Conservation (phyloP, 2,797 vertebrate genomes). For the Gambusia yucatana region DNA sequence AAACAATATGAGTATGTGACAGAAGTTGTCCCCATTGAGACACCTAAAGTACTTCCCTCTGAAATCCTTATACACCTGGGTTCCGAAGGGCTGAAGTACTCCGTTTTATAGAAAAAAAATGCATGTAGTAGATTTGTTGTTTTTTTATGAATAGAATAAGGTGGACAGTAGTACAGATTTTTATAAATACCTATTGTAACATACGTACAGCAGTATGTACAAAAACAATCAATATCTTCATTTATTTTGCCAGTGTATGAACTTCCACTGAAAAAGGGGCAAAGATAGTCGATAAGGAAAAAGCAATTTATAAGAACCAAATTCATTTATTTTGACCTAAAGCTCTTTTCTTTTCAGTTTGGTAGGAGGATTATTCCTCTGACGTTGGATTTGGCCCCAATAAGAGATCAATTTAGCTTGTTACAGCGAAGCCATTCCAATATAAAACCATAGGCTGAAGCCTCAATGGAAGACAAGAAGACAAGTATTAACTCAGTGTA, state of each 20-base stretch:
- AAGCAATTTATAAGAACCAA: neutral
- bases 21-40: constrained; percentile 44
- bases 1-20: constrained; percentile 55
- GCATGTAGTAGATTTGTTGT: neutral
- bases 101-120: neutral
- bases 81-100: constrained; percentile 7
- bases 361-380: neutral
- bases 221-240: neutral
- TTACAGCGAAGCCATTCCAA: neutral
- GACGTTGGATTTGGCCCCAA: neutral
- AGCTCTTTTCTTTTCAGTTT: neutral
- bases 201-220: neutral
- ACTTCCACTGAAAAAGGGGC: neutral
- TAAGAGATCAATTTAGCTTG: neutral
- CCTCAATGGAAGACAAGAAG: neutral
- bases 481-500: neutral
- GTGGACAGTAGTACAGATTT: neutral
- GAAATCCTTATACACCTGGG: constrained; percentile 4
- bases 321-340: neutral
- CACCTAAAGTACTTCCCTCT: constrained; percentile 18
- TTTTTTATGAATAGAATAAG: neutral
- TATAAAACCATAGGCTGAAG: neutral
- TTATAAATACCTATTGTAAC: neutral
- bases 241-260: neutral
- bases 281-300: neutral